These are phyloP conservation scores for Hippasteria phrygiana DNA, from an alignment of 53 echinoderm and acorn worm genomes.

Conservation along the genomic window DNA sequence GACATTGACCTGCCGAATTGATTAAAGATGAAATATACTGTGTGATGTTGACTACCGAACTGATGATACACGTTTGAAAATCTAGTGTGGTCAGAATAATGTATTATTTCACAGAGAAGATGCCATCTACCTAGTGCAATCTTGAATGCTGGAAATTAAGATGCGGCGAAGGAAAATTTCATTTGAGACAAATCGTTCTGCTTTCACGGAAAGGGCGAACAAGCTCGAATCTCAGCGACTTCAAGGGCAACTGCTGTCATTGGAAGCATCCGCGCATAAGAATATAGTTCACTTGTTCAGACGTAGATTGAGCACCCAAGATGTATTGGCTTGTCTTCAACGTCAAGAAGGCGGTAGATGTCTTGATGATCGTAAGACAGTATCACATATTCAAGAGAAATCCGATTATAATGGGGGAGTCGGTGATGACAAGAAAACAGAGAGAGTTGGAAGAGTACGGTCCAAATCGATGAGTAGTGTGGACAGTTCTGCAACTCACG, in stretches of 20 bases:
- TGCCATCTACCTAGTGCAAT: background rate
- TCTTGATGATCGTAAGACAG: background rate
- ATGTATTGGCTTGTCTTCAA: conserved; percentile 43
- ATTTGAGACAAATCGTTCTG: conserved; percentile 2
- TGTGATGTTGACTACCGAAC: too few species aligned
- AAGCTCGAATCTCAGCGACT: conserved; percentile 31
- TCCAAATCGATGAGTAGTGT: conserved; percentile 3
- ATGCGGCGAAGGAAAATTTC: conserved; percentile 32
- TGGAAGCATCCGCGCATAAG: conserved; percentile 47
- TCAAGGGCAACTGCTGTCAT: conserved; percentile 9
- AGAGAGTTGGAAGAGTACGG: background rate
- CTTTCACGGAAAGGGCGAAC: conserved; percentile 31
- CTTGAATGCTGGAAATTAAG: conserved; percentile 22
- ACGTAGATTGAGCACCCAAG: conserved; percentile 28
- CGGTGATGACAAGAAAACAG: background rate
- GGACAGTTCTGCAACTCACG: background rate
- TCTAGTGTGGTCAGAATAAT: too few species aligned
- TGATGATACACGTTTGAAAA: too few species aligned
- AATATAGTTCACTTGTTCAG: conserved; percentile 33
- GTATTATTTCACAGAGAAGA: too few species aligned
- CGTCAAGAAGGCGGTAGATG: conserved; percentile 51
- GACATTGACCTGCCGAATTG: too few species aligned
- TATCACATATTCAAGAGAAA: background rate
- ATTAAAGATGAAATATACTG: too few species aligned
- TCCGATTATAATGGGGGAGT: background rate